Evolutionary conservation across 30 jellyfish, hydroid and myxozoan species (phyloP), one percentile per base, ranked within the genome.

Genomic region (Aurelia aurita): DNA sequence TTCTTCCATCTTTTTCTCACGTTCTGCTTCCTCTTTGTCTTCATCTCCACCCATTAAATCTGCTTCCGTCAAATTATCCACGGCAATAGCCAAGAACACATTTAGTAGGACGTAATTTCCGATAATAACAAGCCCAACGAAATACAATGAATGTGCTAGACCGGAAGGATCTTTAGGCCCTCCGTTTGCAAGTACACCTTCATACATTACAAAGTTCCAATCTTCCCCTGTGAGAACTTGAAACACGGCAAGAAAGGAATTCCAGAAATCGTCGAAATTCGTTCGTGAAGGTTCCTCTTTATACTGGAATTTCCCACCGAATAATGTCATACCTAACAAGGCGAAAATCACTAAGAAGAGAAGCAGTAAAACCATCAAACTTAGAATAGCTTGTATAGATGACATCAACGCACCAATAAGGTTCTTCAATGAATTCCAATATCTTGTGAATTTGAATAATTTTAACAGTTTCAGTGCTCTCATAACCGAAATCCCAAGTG

Each of bases 161-260:
- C 97, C 97, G 4, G 26, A 34, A 5, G 84, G 88, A n/a, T 47
- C 77, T 69, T 85, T 70, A 19, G 97, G 96, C 46, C 97, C 97
- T 26, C 97, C 97, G 67, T 74, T 64, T 4, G 97, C 97, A 54
- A 74, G 80, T 25, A 90, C 92, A 15, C 97, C 97, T 69, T 90
- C 97, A 69, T 90, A 90, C 97, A 90, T 90, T 2, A 85, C 95
- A 20, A 82, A 81, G 61, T 90, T 90, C 97, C 97, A 90, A 51
- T 90, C 97, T 69, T 90, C 97, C 1, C 97, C 97, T 6, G 97
- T 90, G 28, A 90, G 54, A 34, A 90, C 85, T 82, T 90, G 99
- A 70, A 94, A 94, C n/a, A 94, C 99, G 2, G 99, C 97, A 16
- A 94, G 79, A 97, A 94, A 89, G 13, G 99, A 95, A 51, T 89